These are phyloP conservation scores for Vannuccia rotundouncinata DNA, from an alignment of 2,888 invertebrate species.

Conservation along the genomic window DNA sequence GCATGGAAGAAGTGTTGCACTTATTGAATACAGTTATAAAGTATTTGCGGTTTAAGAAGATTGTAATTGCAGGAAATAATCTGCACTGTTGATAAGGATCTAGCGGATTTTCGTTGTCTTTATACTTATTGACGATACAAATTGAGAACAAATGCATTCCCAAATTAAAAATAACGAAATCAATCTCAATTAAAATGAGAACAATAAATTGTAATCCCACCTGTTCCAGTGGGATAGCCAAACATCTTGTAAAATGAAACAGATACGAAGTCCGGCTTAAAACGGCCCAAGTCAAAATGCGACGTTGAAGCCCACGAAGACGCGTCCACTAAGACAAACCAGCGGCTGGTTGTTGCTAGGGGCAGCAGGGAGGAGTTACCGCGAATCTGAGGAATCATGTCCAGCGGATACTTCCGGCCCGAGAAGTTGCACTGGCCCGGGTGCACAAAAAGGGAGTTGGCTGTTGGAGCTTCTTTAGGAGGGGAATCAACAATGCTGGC, in stretches of 20 bases:
- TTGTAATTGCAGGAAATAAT: too few species aligned
- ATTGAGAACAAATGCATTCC: not conserved
- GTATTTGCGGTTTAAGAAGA: too few species aligned
- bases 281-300: slow-evolving; percentile 66
- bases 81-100: too few species aligned
- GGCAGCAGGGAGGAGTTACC: not conserved
- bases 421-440: slow-evolving; percentile 92
- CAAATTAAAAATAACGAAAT: not conserved
- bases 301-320: slow-evolving; percentile 74
- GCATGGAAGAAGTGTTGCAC: too few species aligned
- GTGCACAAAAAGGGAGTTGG: slow-evolving; percentile 65
- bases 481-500: too few species aligned
- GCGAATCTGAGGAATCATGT: slow-evolving; percentile 43
- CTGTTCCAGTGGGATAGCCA: slow-evolving; percentile 87
- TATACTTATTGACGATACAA: too few species aligned
- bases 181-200: not conserved
- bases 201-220: slow-evolving; percentile 43
- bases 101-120: too few species aligned
- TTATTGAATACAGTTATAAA: too few species aligned
- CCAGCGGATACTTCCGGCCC: slow-evolving; percentile 77
- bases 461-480: not conserved
- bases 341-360: not conserved
- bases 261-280: slow-evolving; percentile 78
- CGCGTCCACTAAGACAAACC: slow-evolving; percentile 70
- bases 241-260: slow-evolving; percentile 95